A percentile compares a stretch with the other conserved stretches of the same genome.
Conservation (phyloP, 1,140 invertebrate species). For the Pachypeltis micranthus region DNA sequence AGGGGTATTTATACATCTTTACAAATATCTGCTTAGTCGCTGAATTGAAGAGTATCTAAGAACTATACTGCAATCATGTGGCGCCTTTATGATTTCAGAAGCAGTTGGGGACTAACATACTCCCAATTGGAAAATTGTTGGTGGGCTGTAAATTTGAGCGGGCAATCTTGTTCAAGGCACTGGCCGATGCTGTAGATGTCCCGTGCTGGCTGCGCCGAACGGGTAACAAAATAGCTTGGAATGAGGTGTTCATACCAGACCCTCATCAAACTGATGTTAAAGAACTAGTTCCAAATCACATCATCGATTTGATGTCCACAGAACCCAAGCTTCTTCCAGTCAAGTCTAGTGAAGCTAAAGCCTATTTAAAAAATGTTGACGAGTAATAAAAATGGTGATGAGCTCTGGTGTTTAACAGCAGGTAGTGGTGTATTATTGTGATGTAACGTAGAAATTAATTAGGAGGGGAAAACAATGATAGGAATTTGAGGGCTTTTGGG, state of each 20-base stretch:
- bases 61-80: background rate
- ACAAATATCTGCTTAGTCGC: background rate
- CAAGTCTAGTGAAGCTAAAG: background rate
- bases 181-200: conserved; percentile 2
- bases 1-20: background rate
- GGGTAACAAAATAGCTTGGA: conserved; percentile 4
- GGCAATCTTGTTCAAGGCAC: conserved; percentile 7
- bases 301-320: background rate
- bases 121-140: conserved; percentile 3
- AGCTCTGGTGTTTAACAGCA: too few relatives aligned
- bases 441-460: too few relatives aligned
- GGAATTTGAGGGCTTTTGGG: too few relatives aligned
- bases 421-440: too few relatives aligned
- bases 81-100: background rate
- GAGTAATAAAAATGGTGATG: too few relatives aligned
- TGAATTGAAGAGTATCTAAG: background rate
- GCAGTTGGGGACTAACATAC: background rate
- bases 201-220: background rate
- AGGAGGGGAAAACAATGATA: too few relatives aligned
- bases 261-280: background rate
- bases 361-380: background rate
- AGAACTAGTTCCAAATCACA: background rate
- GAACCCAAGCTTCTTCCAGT: background rate
- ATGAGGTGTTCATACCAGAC: background rate
- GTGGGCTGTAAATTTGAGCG: conserved; percentile 3